Conservation (phyloP, 2,797 vertebrate species). For the Urophycis tenuis region DNA sequence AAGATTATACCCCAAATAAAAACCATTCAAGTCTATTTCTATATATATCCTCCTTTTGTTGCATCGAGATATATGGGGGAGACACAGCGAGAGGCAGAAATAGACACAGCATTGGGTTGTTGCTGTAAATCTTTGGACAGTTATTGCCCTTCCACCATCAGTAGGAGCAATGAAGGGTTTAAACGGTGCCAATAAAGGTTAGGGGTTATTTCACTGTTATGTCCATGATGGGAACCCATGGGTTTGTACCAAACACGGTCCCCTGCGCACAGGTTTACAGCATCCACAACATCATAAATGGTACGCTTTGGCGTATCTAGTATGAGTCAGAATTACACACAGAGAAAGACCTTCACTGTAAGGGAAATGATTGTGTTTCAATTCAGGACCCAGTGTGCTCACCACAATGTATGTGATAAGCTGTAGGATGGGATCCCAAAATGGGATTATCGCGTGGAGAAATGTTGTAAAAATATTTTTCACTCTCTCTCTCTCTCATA, state of each 20-base stretch:
- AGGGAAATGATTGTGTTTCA: neutral
- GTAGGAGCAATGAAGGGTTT: constrained; percentile 61
- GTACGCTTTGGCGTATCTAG: neutral
- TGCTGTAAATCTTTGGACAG: constrained; percentile 64
- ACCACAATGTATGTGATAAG: neutral
- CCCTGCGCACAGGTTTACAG: constrained; percentile 6
- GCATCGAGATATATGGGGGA: constrained; percentile 12
- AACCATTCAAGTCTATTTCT: neutral
- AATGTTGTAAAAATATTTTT: neutral
- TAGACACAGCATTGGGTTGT: constrained; percentile 35
- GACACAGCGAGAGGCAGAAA: constrained; percentile 34
- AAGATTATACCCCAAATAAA: neutral
- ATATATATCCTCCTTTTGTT: constrained; percentile 21
- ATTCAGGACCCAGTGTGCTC: neutral
- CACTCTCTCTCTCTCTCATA: neutral
- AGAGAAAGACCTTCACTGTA: neutral
- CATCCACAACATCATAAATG: neutral
- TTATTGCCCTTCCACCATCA: constrained; percentile 64
- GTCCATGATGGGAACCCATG: constrained; percentile 42
- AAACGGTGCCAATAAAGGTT: constrained; percentile 66
- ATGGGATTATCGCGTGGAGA: neutral
- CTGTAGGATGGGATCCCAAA: neutral
- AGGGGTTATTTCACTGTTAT: constrained; percentile 48
- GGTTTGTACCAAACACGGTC: constrained; percentile 35
- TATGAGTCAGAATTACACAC: neutral